Conservation (phyloP, 2,797 vertebrate species). For the Sebastes wilsoni region DNA sequence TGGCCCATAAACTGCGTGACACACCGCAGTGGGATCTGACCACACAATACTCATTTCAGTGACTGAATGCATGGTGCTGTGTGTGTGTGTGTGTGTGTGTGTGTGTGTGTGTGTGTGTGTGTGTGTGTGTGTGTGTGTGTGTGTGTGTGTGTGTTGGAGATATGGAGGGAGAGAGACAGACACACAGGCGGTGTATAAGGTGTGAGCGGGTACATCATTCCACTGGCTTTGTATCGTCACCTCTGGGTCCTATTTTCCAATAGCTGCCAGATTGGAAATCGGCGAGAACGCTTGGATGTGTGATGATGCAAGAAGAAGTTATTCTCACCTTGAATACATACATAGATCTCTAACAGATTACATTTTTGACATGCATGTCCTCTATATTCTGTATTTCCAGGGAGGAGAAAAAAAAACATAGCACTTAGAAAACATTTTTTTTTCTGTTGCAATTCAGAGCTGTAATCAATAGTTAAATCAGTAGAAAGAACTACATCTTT, state of each 20-base stretch:
- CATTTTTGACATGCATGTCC: conserved; percentile 12
- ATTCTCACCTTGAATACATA: conserved; percentile 49
- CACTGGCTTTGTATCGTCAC: conserved; percentile 36
- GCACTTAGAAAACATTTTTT: conserved; percentile 5
- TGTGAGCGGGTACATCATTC: conserved; percentile 41
- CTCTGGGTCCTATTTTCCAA: conserved; percentile 34
- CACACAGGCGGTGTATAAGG: conserved; percentile 9
- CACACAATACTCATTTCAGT: conserved; percentile 58
- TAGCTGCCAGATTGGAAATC: conserved; percentile 37
- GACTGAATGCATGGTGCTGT: conserved; percentile 29
- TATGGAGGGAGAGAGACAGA: neutral
- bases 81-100: neutral
- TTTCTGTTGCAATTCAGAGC: conserved; percentile 10
- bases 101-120: neutral
- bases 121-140: neutral
- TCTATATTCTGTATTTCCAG: neutral
- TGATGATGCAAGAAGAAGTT: conserved; percentile 39
- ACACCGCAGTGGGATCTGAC: conserved; percentile 69
- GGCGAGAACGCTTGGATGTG: conserved; percentile 8
- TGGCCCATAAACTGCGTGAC: conserved; percentile 72
- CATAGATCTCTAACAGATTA: conserved; percentile 5
- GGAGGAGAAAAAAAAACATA: neutral
- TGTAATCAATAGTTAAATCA: conserved; percentile 36
- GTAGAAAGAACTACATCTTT: conserved; percentile 23
- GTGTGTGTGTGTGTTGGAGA: neutral